Base-by-base conservation (phyloP, 1,140 invertebrate genomes). In the Berghia stephanieae region DNA sequence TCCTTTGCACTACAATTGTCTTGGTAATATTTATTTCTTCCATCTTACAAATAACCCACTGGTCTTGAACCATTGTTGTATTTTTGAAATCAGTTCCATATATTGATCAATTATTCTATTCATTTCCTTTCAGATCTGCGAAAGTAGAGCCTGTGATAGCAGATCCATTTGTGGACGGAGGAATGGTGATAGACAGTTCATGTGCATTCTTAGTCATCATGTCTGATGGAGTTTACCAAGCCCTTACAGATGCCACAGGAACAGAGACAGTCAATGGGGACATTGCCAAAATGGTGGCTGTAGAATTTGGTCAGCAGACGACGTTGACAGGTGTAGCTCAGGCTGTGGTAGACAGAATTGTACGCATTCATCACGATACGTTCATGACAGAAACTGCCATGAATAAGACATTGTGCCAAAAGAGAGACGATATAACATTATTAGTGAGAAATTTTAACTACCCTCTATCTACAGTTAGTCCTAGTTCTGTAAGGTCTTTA, bases 371-470 rank as follows among this genome's bases (percentile, higher is more conserved):
- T 85, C 93, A 96, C 78, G 94, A 96, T 72, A 92, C 92, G 72
- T 96, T 93, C 83, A 93, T 95, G 83, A 85, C 78, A 44, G 83
- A 80, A 66, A 81, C 63, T 49, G 83, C 76, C 40, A 78, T 83
- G 27, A 75, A 83, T 52, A 88, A 88, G 73, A 66, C 60, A 40
- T 46, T 82, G 21, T 91, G 89, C 73, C 86, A 89, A 27, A 92
- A 92, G 83, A 87, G 93, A 55, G 94, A 95, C 78, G 94, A 96
- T 84, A 95, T 97, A 79, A 96, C 95, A 0, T 90, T 98, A 6
- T 85, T 97, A 0, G 93, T 97, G 57, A 90, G 95, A 52, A 96
- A 96, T 87, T 96, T 97, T 84, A 96, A 95, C 88, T 96, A 94
- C 83, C 92, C 93, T 8, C 86, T 96, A 24, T 92, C 92, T 21